A percentile compares a stretch with the other conserved stretches of the same genome.
phyloP scores from a whole-genome alignment of 2,797 vertebrate genomes.

The Sebastes iracundus region DNA sequence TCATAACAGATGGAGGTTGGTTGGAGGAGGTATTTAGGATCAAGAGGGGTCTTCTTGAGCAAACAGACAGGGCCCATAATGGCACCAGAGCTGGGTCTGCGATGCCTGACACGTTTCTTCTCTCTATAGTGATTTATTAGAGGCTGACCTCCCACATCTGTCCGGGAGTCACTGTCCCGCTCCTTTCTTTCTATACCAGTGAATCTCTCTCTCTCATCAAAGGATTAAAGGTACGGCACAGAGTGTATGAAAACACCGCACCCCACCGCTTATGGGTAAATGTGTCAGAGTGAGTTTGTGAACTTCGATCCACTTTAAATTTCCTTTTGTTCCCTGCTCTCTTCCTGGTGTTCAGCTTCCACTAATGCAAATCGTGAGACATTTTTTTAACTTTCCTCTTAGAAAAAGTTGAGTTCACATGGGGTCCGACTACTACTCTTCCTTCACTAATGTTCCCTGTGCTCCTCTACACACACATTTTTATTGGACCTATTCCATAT shows the following conservation, averaged over 20 bases:
- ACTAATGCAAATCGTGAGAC: not conserved
- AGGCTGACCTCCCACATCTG: slow-evolving; percentile 64
- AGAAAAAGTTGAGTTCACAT: not conserved
- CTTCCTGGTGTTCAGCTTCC: not conserved
- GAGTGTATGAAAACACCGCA: slow-evolving; percentile 8
- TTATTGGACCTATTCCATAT: not conserved
- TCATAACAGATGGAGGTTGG: slow-evolving; percentile 47
- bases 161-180: slow-evolving; percentile 28
- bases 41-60: slow-evolving; percentile 33
- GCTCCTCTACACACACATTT: not conserved
- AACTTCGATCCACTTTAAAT: not conserved
- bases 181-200: slow-evolving; percentile 2
- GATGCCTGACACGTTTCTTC: slow-evolving; percentile 20
- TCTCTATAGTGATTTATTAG: slow-evolving; percentile 55
- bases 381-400: not conserved
- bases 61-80: slow-evolving; percentile 46
- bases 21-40: slow-evolving; percentile 32
- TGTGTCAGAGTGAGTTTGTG: slow-evolving; percentile 10
- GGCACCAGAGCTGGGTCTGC: slow-evolving; percentile 8
- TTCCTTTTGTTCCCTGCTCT: not conserved
- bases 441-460: not conserved
- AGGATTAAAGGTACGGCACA: slow-evolving; percentile 19
- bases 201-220: slow-evolving; percentile 42
- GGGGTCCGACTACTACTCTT: not conserved
- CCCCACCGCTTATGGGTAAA: slow-evolving; percentile 18